Evolutionary conservation across 1,140 invertebrate genomes (phyloP).

Genomic region (Hylaeus anthracinus): DNA sequence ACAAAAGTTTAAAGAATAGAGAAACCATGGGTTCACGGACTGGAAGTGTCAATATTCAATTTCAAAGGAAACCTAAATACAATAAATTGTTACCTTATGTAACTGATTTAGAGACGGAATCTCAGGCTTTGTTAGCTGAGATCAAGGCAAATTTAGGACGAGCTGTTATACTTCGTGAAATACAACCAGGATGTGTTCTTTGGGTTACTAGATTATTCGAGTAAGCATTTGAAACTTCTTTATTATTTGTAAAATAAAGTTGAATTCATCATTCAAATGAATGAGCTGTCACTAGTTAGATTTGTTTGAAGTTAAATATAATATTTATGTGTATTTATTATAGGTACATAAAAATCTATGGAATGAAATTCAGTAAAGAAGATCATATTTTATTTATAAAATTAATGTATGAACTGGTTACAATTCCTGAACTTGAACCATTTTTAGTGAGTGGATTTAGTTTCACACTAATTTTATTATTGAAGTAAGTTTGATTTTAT

Average conservation of each 20-base stretch:
- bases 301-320: neutral
- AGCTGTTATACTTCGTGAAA: conserved; percentile 85
- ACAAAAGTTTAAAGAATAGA: neutral
- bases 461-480: conserved; percentile 80
- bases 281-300: too few species aligned
- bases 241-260: neutral
- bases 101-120: conserved; percentile 85
- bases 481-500: conserved; percentile 80
- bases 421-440: conserved; percentile 88
- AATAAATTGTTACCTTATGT: conserved; percentile 87
- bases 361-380: conserved; percentile 93
- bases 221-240: conserved; percentile 76
- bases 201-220: conserved; percentile 85
- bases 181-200: conserved; percentile 84
- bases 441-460: conserved; percentile 86
- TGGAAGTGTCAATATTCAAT: neutral
- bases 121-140: conserved; percentile 82
- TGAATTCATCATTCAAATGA: neutral
- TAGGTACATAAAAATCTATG: conserved; percentile 92
- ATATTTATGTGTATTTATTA: conserved; percentile 68
- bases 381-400: conserved; percentile 95
- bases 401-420: conserved; percentile 89
- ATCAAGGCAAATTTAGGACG: conserved; percentile 87
- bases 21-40: neutral
- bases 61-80: conserved; percentile 84